phyloP scores from a whole-genome alignment of 2,113 vertebrate genomes.

The Ceuthmochares aereus region DNA sequence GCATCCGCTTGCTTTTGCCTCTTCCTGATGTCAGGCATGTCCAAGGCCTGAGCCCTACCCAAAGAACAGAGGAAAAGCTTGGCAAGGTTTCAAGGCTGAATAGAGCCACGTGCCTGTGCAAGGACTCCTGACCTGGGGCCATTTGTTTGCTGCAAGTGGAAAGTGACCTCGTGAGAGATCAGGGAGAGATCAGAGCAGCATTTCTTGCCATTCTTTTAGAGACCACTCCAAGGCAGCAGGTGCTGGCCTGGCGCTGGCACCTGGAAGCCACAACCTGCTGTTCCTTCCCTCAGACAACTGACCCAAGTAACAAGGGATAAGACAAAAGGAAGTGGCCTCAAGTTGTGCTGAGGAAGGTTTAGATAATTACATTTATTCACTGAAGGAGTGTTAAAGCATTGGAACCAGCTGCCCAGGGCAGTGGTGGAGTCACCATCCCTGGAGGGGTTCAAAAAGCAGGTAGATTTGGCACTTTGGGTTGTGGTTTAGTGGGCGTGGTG shows the following conservation, averaged over 20 bases:
- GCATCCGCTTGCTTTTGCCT: background rate
- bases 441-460: too few relatives aligned
- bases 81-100: background rate
- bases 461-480: too few relatives aligned
- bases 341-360: too few relatives aligned
- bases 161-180: too few relatives aligned
- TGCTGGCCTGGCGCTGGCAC: background rate
- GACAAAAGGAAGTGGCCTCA: too few relatives aligned
- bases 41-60: background rate
- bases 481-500: too few relatives aligned
- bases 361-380: too few relatives aligned
- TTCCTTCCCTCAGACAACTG: background rate
- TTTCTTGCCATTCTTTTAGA: background rate
- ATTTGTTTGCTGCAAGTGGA: background rate
- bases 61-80: background rate
- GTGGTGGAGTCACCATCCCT: too few relatives aligned
- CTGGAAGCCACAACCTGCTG: background rate
- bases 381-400: too few relatives aligned
- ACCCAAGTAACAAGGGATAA: background rate
- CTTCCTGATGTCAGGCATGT: background rate
- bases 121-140: background rate
- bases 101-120: accelerated
- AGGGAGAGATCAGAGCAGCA: background rate
- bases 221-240: background rate
- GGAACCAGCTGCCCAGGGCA: too few relatives aligned